Conservation (phyloP, 2,113 vertebrate species). For the Lophochroa leadbeateri region DNA sequence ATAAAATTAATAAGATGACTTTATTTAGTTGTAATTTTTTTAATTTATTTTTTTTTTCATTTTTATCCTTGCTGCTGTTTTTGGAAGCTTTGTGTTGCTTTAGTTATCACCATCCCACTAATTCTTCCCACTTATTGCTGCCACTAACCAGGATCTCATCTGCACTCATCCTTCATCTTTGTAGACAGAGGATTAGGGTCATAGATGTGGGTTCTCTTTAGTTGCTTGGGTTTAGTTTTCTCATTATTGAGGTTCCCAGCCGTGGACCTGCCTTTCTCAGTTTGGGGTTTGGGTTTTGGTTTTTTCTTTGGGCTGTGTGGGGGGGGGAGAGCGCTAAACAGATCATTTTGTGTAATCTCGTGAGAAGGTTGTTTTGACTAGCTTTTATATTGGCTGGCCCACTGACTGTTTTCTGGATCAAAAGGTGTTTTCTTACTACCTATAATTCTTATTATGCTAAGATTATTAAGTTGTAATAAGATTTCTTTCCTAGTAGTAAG, state of each 20-base stretch:
- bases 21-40: not conserved
- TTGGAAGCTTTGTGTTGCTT: not conserved
- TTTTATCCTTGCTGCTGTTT: not conserved
- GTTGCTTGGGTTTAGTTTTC: not conserved
- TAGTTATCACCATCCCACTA: not conserved
- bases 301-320: not conserved
- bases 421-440: not conserved
- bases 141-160: not conserved
- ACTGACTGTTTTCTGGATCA: not conserved
- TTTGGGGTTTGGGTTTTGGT: rapidly evolving
- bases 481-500: not conserved
- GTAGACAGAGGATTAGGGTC: not conserved
- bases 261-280: not conserved
- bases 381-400: not conserved
- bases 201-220: not conserved
- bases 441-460: not conserved
- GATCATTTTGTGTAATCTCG: not conserved
- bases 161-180: not conserved
- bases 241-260: not conserved
- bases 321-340: not conserved
- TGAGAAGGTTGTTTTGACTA: not conserved
- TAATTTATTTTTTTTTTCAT: not conserved
- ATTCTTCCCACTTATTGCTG: not conserved
- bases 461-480: not conserved
- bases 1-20: not conserved